A percentile compares a stretch with the other conserved stretches of the same genome.
phyloP scores from a whole-genome alignment of 2,888 invertebrate genomes.

The Himalopsyche japonica region DNA sequence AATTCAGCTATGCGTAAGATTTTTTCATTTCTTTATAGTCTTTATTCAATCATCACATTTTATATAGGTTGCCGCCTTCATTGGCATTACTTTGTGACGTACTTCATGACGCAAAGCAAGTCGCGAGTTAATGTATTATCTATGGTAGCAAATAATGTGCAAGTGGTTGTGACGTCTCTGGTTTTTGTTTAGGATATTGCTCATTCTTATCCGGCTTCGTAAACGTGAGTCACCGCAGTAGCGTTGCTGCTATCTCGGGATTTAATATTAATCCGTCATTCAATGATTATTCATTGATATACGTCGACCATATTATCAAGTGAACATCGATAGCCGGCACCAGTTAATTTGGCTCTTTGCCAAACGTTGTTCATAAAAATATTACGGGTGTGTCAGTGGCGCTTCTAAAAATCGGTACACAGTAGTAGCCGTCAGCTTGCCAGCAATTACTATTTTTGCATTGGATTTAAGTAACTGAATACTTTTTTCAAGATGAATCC shows the following conservation, averaged over 20 bases:
- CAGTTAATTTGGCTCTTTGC: not conserved
- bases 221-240: not conserved
- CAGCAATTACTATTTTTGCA: not conserved
- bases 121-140: no score
- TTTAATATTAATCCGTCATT: not conserved
- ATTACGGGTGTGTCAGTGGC: not conserved
- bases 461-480: not conserved
- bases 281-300: not conserved
- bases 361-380: not conserved
- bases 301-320: not conserved
- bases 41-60: not conserved
- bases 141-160: not conserved
- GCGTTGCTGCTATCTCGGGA: not conserved
- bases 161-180: not conserved
- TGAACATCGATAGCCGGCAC: not conserved
- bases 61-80: not conserved
- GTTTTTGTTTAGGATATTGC: not conserved
- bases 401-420: not conserved
- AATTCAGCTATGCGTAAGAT: no score
- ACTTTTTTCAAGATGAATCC: constrained; percentile 51
- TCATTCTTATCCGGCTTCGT: not conserved
- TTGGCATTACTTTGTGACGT: not conserved
- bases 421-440: not conserved
- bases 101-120: not conserved
- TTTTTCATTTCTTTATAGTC: no score